phyloP scores from a whole-genome alignment of 2,113 vertebrate species.

The Salvelinus alpinus region DNA sequence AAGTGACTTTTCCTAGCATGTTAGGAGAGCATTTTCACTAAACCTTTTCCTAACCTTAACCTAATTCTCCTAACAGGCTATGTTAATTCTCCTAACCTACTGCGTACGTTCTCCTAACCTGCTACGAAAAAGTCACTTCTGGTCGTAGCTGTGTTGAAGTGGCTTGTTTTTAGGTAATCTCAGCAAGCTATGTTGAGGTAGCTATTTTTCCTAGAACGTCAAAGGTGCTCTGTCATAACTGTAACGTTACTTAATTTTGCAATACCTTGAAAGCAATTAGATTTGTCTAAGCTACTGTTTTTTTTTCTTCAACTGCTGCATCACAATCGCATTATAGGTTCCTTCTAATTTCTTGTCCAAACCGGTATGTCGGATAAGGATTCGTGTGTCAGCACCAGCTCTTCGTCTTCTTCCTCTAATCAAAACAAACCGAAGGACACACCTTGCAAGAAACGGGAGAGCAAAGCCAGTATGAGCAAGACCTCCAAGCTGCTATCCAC shows the following conservation, averaged over 20 bases:
- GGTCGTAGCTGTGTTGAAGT: no score
- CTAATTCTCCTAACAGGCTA: no score
- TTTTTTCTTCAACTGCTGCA: constrained; percentile 5
- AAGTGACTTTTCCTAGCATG: no score
- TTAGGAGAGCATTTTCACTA: no score
- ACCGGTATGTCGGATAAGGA: constrained; percentile 98
- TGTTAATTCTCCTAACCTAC: no score
- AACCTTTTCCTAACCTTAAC: no score
- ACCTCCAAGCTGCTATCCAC: constrained; percentile 96
- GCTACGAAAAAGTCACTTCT: no score
- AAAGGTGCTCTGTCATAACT: no score
- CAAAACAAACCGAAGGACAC: constrained; percentile 84
- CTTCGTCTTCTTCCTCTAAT: constrained; percentile 84
- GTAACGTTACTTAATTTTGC: not conserved
- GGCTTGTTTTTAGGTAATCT: no score
- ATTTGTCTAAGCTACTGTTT: not conserved
- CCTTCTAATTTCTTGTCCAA: constrained; percentile 51
- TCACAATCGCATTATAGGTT: constrained; percentile 30
- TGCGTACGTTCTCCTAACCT: no score
- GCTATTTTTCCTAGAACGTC: not conserved
- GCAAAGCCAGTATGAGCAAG: constrained; percentile 96
- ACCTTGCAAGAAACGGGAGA: constrained; percentile 88
- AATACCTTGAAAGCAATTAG: no score
- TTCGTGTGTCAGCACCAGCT: constrained; percentile 96
- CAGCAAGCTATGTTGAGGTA: constrained; percentile 56